phyloP scores from a whole-genome alignment of 2,888 invertebrate species.

The Dolomedes plantarius region DNA sequence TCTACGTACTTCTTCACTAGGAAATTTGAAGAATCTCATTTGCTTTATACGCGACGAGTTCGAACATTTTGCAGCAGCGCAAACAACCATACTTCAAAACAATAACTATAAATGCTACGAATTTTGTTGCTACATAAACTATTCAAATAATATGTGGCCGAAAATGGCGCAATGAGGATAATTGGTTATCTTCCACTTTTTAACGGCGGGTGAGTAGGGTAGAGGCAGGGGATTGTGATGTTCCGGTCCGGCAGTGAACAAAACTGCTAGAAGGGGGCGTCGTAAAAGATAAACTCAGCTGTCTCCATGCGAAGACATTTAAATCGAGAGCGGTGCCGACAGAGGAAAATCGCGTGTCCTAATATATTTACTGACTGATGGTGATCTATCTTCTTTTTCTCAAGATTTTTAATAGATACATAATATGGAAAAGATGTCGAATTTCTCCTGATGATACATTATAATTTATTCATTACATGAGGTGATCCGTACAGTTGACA shows the following conservation, averaged over 20 bases:
- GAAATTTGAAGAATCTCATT: conserved; percentile 63
- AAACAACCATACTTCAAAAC: conserved; percentile 41
- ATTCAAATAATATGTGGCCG: conserved; percentile 28
- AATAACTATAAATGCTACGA: not conserved
- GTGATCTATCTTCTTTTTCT: too few relatives aligned
- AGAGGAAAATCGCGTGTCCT: too few relatives aligned
- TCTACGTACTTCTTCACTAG: conserved; percentile 54
- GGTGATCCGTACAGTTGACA: too few relatives aligned
- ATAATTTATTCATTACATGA: too few relatives aligned
- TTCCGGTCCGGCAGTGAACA: not conserved
- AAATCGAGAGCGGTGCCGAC: too few relatives aligned
- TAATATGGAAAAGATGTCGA: too few relatives aligned
- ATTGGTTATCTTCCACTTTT: not conserved
- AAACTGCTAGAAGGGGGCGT: not conserved
- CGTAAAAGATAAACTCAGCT: not conserved
- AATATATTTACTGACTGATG: too few relatives aligned
- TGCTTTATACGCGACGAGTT: conserved; percentile 57
- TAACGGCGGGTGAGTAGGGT: not conserved
- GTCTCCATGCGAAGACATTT: too few relatives aligned
- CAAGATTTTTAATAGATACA: too few relatives aligned
- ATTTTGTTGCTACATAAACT: not conserved
- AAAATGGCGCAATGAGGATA: conserved; percentile 52
- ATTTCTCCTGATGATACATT: too few relatives aligned
- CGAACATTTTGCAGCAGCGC: conserved; percentile 48
- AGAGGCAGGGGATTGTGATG: not conserved